Evolutionary conservation across 2,113 vertebrate genomes (phyloP), one percentile per base, ranked within the genome.

Genomic region (Phrynosoma platyrhinos): DNA sequence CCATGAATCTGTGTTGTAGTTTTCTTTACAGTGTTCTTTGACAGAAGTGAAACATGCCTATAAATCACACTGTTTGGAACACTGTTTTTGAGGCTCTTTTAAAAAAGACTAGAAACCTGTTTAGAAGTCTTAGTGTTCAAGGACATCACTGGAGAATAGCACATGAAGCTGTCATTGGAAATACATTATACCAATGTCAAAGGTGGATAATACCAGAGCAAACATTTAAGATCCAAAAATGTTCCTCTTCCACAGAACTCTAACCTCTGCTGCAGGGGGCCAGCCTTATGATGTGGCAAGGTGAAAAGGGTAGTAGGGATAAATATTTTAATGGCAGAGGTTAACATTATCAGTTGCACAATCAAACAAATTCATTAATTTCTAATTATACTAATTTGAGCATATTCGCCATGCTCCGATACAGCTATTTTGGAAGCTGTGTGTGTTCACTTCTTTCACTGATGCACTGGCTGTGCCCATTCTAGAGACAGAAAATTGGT

Each of bases 1-100:
- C 86, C 82, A 7, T 87, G 93, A 92, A 92, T 83, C 87, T 75
- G 68, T 90, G 20, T 88, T 93, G 90, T 82, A 64, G 64, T 82
- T 71, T 82, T 79, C 14, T 42, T 52, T n/a, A 79, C 40, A 32
- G 74, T 47, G 90, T 90, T 23, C 18, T 68, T 30, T 0, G 27
- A 87, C 79, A 91, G 93, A 91, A 88, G 9, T 40, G 27, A 89
- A 88, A 83, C 91, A 14, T 36, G 71, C 72, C 75, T 85, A 75
- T 90, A 93, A 91, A 92, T 91, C 82, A 87, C 53, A 21, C 25
- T 85, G 62, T 86, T 88, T 75, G 14, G 81, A 83, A 62, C 0
- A 27, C 32, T 76, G 36, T 86, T 30, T 90, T 91, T 83, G 77
- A 5, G 7, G 30, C 78, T 4, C 76, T 89, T 92, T 82, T 30